Base-by-base conservation (phyloP, 2,888 invertebrate species). In the Troglohyphantes excavatus region DNA sequence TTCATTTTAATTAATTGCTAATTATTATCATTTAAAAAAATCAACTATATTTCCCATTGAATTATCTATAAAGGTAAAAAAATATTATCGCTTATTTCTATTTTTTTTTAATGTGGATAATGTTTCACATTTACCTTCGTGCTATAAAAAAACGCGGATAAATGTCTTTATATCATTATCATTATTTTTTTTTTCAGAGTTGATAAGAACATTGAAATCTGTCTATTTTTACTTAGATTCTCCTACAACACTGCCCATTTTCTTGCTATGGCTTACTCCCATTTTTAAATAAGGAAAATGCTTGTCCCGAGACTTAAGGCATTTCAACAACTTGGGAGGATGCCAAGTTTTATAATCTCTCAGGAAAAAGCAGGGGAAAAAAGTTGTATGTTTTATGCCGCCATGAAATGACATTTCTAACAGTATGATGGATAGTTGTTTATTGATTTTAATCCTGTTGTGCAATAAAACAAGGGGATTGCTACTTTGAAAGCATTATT, bases 371-470 rank as follows among this genome's bases (percentile, higher is more conserved):
- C 53, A 61, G 3, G 11, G n/a, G 19, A 33, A 27, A 61, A 59
- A 63, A n/a, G 19, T 21, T 61, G 19, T 53, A 29, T 67, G 81
- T 78, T 78, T 78, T 67, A 53, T 81, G 26, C 68, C 67, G 53
- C 68, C 67, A 46, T 68, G 67, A 81, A 81, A 81, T 81, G 81
- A 81, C 81, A 68, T 81, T 21, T 68, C 53, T 68, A 81, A 81
- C 81, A 81, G 29, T 68, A 81, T 81, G 81, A 81, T 81, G 81
- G 81, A 81, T 81, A 81, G 68, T 65, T 81, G 46, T 68, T 67
- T 81, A 81, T 81, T 81, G 81, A 81, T 81, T 81, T 81, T 81
- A 81, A 81, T 81, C 67, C 68, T 81, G 67, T 68, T 53, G 81
- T 68, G 68, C 33, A 29, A 23, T 81, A 68, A 68, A 81, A 68